Evolutionary conservation across 2,888 invertebrate genomes (phyloP), one percentile per base, ranked within the genome.

Genomic region (Tenthredo notha): DNA sequence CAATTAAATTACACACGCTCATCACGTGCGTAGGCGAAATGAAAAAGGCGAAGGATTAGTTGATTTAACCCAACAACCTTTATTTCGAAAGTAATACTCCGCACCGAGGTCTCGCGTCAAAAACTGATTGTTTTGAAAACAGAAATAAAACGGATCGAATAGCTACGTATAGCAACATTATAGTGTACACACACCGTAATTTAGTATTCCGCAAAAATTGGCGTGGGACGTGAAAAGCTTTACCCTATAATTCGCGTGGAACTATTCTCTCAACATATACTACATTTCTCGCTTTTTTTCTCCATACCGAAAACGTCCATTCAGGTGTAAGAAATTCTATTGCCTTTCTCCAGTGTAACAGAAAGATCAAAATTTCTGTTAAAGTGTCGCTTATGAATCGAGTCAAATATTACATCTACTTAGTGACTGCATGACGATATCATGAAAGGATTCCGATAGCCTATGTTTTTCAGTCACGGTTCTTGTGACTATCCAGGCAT

Each of bases 111-210:
- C 43, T 74, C 74, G 15, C 74, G 21, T 74, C 21, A 12, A 74
- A 74, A 10, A 25, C 21, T 74, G 74, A 74, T 74, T 74, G 25
- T 74, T 74, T 74, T 74, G 6, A 74, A 5, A 72, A 74, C 43
- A 47, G 25, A 21, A 40, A 74, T 40, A 74, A 47, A 47, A 47
- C 21, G 47, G 74, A 74, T 40, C 40, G 74, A 47, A 43, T 18
- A 43, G 37, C 74, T 12, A 15, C 72, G 29, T 33, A 43, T n/a
- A 21, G 43, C 10, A 74, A 74, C 12, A 43, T 47, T 6, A 15
- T 47, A 74, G 43, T 10, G 21, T 47, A 74, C 21, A 25, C 43
- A 43, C 12, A 25, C n/a, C 74, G 15, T 74, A 74, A 47, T 74
- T 74, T 43, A 74, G 25, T 12, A 40, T 43, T 74, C 43, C 47